Base-by-base conservation (phyloP, 1,140 invertebrate genomes). In the Papilio xuthus region DNA sequence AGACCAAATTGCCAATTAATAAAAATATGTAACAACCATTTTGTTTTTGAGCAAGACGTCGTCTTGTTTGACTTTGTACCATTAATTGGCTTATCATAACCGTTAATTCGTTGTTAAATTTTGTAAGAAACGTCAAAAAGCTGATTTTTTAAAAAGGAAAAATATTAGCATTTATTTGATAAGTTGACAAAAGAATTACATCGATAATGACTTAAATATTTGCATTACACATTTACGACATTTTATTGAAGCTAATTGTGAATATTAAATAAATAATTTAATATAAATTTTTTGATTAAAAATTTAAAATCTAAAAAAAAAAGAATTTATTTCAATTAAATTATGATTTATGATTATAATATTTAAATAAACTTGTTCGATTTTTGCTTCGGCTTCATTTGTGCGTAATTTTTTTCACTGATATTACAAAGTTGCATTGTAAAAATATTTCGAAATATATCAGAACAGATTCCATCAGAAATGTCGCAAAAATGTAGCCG, bases 61-160 rank as follows among this genome's bases (percentile, higher is more conserved):
- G 18, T 72, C 13, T 26, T 26, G 2, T 20, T 44, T 20, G n/a
- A 20, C 37, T 73, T 73, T 73, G 71, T 72, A 72, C 70, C 41
- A 47, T 12, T 23, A 0, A 20, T 60, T 41, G 37, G 53, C 10
- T 41, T 60, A n/a, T 7, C 13, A 28, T 75, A 41, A 76, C n/a
- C 12, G n/a, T 26, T 42, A 63, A 76, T 76, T 76, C 74, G 74
- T 76, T 76, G 74, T 76, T 76, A 32, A 41, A 41, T 56, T 75
- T 75, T 47, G 71, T 73, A 47, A 56, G 0, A 56, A 18, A 2
- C 37, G 44, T 18, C 44, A 44, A 44, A 50, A 67, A 67, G 60
- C 60, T 15, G 60, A 28, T 9, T 12, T 1, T 28, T 23, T 28
- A 28, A 32, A 28, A 67, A 26, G 26, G 12, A 63, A 28, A 32